phyloP scores from a whole-genome alignment of 2,888 invertebrate genomes.

The Colostygia pectinataria region DNA sequence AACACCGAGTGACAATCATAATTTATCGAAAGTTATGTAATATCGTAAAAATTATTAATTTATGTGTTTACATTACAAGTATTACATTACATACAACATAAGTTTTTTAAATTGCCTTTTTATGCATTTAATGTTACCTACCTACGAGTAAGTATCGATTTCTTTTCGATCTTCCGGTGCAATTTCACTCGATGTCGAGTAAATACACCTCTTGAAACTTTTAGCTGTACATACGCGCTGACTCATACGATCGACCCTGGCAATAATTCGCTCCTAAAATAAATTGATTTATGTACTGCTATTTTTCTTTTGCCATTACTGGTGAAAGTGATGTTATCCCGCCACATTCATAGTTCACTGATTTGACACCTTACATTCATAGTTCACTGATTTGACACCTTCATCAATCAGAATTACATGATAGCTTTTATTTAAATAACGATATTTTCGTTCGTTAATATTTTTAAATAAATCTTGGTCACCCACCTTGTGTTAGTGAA shows the following conservation, averaged over 20 bases:
- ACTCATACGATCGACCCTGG: conserved; percentile 44
- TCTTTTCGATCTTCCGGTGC: conserved; percentile 70
- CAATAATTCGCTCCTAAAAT: conserved; percentile 55
- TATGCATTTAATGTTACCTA: conserved; percentile 45
- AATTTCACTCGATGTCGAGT: conserved; percentile 58
- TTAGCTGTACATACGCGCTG: conserved; percentile 36
- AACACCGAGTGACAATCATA: conserved; percentile 7
- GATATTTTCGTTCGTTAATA: too few relatives aligned
- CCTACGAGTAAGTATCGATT: conserved; percentile 59
- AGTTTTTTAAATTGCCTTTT: conserved; percentile 50
- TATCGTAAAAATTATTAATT: conserved; percentile 42
- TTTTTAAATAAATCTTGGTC: too few relatives aligned
- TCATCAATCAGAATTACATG: conserved; percentile 52
- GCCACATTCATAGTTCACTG: conserved; percentile 60
- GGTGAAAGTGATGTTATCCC: conserved; percentile 62
- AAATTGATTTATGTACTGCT: conserved; percentile 55
- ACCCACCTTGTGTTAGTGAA: too few relatives aligned
- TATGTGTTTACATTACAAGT: conserved; percentile 34
- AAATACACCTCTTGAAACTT: conserved; percentile 49
- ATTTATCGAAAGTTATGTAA: conserved; percentile 27
- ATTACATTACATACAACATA: too few relatives aligned
- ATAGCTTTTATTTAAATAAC: conserved; percentile 14
- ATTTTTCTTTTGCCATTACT: conserved; percentile 54
- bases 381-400: conserved; percentile 55
- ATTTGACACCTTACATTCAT: conserved; percentile 50